Percentiles rank a stretch among this genome's conserved stretches.
phyloP scores from a whole-genome alignment of 2,113 vertebrate species.

The Corythaixoides concolor region DNA sequence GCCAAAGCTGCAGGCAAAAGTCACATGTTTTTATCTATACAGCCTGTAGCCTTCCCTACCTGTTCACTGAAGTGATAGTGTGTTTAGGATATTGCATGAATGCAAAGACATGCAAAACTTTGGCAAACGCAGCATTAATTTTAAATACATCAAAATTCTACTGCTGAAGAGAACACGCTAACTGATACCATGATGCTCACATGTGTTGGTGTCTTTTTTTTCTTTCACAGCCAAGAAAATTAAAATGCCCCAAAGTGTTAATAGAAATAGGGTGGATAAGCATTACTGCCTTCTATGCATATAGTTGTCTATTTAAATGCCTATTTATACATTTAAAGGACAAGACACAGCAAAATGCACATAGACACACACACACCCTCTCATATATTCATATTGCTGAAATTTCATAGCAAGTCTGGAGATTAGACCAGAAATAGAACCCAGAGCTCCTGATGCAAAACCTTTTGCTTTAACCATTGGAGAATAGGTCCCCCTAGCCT shows the following conservation, averaged over 20 bases:
- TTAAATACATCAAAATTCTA: slow-evolving; percentile 9
- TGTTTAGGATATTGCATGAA: background rate
- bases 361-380: background rate
- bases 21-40: background rate
- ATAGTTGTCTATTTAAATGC: background rate
- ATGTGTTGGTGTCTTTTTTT: background rate
- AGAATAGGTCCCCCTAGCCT: slow-evolving; percentile 48
- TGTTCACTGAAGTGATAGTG: background rate
- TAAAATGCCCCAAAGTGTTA: background rate
- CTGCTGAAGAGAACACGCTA: background rate
- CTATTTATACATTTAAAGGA: background rate
- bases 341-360: background rate
- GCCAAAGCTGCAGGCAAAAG: background rate
- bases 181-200: background rate
- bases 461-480: slow-evolving; percentile 13
- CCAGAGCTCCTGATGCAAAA: background rate
- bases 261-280: background rate
- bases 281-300: background rate
- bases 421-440: slow-evolving; percentile 36
- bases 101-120: background rate
- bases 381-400: background rate
- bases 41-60: background rate
- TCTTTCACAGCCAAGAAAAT: background rate
- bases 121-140: slow-evolving; percentile 2
- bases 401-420: background rate